Evolutionary conservation across 2,113 vertebrate species (phyloP).

Genomic region (Siphamia tubifer): DNA sequence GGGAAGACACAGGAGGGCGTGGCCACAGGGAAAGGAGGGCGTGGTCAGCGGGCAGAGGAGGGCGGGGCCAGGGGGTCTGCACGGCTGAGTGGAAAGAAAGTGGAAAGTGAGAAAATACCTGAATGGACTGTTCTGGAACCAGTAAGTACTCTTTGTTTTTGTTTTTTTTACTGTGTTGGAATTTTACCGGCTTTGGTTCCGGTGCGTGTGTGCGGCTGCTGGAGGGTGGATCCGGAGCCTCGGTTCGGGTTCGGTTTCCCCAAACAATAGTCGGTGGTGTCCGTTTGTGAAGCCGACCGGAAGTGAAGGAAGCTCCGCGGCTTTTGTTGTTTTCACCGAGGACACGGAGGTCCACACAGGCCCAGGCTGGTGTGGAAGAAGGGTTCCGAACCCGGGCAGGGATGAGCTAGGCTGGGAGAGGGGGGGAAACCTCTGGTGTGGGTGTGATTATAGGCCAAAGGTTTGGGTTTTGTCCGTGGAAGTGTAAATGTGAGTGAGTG

Average conservation of each 20-base stretch:
- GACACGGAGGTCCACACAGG: constrained; percentile 53
- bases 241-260: constrained; percentile 51
- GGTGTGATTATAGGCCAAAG: constrained; percentile 46
- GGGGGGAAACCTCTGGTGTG: too few relatives aligned
- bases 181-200: not conserved
- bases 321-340: constrained; percentile 50
- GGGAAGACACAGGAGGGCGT: constrained; percentile 24
- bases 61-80: constrained; percentile 60
- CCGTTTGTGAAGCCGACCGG: constrained; percentile 35
- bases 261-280: constrained; percentile 73
- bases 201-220: not conserved
- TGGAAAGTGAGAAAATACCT: constrained; percentile 77
- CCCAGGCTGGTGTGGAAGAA: too few relatives aligned
- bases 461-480: constrained; percentile 12
- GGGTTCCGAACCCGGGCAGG: too few relatives aligned
- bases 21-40: constrained; percentile 49
- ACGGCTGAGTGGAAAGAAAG: constrained; percentile 72
- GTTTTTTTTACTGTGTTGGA: not conserved
- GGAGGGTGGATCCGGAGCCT: not conserved
- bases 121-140: constrained; percentile 65
- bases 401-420: too few relatives aligned
- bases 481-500: constrained; percentile 1
- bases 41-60: constrained; percentile 40
- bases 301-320: constrained; percentile 59
- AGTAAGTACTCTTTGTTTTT: constrained; percentile 51